Percentiles rank a stretch among this genome's conserved stretches.
phyloP scores from a whole-genome alignment of 2,113 vertebrate species.

The Machaerirhynchus nigripectus region DNA sequence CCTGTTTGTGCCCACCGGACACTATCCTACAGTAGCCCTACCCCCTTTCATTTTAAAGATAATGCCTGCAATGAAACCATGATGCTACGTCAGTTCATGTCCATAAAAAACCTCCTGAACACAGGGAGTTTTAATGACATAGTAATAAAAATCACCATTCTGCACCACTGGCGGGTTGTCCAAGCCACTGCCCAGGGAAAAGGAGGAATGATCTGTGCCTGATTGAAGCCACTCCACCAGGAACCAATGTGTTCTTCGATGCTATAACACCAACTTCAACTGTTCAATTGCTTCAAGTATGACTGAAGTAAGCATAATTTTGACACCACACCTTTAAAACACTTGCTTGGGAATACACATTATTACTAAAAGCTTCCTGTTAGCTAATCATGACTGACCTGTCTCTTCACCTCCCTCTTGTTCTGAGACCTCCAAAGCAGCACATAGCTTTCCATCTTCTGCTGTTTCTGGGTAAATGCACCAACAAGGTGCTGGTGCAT shows the following conservation, averaged over 20 bases:
- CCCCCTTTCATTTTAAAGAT: not conserved
- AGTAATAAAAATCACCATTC: accelerated
- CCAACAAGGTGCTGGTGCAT: not conserved
- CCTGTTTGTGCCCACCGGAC: not conserved
- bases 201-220: not conserved
- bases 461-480: not conserved
- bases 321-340: not conserved
- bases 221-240: not conserved
- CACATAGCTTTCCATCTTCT: not conserved
- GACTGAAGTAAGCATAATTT: not conserved
- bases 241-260: not conserved
- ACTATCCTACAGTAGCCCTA: not conserved
- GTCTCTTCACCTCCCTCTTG: not conserved
- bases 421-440: not conserved
- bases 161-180: not conserved
- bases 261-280: not conserved
- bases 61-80: not conserved
- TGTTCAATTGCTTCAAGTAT: not conserved
- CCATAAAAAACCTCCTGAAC: not conserved
- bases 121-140: accelerated
- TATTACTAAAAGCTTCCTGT: not conserved
- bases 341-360: not conserved
- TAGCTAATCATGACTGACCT: not conserved
- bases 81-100: not conserved
- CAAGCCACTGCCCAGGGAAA: not conserved